Percentiles rank a stretch among this genome's conserved stretches.
Evolutionary conservation across 2,113 vertebrate species (phyloP).

Genomic region (Tonatia bakeri): DNA sequence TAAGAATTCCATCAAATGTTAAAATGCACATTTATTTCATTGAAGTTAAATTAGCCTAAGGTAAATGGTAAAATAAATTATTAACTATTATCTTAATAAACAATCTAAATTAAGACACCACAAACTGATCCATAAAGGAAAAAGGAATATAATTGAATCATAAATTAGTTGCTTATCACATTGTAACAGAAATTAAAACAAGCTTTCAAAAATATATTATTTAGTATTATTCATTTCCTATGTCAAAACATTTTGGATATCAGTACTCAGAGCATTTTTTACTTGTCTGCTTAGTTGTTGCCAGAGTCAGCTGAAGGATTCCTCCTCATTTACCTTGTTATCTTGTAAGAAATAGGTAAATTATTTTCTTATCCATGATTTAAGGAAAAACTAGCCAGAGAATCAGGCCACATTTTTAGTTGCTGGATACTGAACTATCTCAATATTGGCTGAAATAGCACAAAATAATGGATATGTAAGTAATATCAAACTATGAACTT

Average conservation of each 20-base stretch:
- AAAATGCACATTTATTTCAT: conserved; percentile 5
- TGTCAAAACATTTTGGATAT: neutral
- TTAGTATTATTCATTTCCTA: neutral
- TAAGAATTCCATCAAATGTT: conserved; percentile 6
- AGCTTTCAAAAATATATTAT: neutral
- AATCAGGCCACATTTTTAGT: neutral
- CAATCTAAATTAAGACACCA: neutral
- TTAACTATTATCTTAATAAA: neutral
- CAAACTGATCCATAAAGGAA: neutral
- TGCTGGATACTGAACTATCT: neutral
- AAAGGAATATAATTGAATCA: neutral
- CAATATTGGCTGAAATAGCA: neutral
- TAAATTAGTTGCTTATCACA: neutral
- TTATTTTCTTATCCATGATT: neutral
- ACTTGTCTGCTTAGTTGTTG: neutral
- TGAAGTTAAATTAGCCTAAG: neutral
- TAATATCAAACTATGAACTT: neutral
- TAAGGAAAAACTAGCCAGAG: neutral
- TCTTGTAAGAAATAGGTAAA: neutral
- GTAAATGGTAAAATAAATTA: conserved; percentile 27
- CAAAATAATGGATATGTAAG: neutral
- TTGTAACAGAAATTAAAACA: conserved; percentile 9
- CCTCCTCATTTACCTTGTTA: neutral
- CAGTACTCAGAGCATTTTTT: neutral
- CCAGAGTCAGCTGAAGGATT: neutral